Evolutionary conservation across 2,797 vertebrate species (phyloP).

Genomic region (Morelia viridis): DNA sequence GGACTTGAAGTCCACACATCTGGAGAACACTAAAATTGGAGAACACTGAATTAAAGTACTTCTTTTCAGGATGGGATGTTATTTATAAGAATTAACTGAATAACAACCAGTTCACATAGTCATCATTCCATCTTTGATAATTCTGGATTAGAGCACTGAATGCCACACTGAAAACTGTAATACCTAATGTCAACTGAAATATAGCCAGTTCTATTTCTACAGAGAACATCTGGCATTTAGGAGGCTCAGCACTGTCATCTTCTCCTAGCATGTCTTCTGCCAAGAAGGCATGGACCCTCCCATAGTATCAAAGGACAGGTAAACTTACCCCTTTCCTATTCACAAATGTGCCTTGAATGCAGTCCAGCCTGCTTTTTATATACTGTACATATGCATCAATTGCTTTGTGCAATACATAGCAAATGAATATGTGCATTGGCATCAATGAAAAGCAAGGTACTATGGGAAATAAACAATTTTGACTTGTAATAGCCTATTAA

Average conservation of each 20-base stretch:
- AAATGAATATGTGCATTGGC: background rate
- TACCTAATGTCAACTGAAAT: background rate
- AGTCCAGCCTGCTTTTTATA: background rate
- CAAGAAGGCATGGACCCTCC: background rate
- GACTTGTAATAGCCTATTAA: background rate
- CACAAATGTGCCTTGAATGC: background rate
- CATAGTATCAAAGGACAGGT: background rate
- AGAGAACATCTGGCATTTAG: background rate
- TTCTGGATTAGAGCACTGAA: background rate
- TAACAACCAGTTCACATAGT: background rate
- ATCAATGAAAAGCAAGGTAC: background rate
- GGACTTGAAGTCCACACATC: background rate
- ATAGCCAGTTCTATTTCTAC: background rate
- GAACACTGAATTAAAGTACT: background rate
- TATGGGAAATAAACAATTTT: background rate
- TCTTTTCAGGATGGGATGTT: background rate
- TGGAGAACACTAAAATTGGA: background rate
- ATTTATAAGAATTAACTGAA: background rate
- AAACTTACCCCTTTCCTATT: background rate
- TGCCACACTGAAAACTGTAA: background rate
- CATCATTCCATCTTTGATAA: background rate
- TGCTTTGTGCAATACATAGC: background rate
- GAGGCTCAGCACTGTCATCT: background rate
- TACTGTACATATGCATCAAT: background rate
- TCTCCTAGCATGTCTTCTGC: background rate